Evolutionary conservation across 2,888 invertebrate genomes (phyloP).

Genomic region (Dugesia japonica): DNA sequence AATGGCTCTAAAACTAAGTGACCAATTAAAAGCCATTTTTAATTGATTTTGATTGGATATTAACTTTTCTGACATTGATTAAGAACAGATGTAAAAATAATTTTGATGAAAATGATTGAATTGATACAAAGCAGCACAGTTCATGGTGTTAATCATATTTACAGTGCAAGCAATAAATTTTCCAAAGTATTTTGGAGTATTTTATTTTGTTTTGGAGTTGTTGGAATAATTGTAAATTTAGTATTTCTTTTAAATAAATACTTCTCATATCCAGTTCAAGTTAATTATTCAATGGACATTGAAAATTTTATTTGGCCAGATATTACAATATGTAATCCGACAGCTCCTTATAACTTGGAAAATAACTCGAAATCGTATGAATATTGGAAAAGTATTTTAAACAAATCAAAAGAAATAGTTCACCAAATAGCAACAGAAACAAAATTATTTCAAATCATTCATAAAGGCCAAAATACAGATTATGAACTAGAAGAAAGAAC

Average conservation of each 20-base stretch:
- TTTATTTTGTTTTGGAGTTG: slow-evolving; percentile 27
- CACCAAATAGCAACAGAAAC: neutral
- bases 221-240: slow-evolving; percentile 28
- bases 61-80: too few relatives aligned
- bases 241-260: slow-evolving; percentile 32
- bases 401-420: neutral
- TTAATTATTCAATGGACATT: slow-evolving; percentile 21
- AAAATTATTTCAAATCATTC: neutral
- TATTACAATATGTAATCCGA: slow-evolving; percentile 33
- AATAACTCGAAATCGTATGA: neutral
- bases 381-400: neutral
- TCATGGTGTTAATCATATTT: slow-evolving; percentile 29
- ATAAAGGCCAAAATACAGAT: neutral
- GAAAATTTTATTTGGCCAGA: slow-evolving; percentile 34
- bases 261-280: slow-evolving; percentile 20
- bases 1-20: too few relatives aligned
- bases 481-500: neutral
- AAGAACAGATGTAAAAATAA: too few relatives aligned
- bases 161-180: neutral
- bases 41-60: too few relatives aligned
- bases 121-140: slow-evolving; percentile 25
- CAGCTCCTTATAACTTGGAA: slow-evolving; percentile 22
- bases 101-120: neutral
- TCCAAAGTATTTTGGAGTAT: slow-evolving; percentile 29
- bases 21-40: too few relatives aligned